A percentile compares a stretch with the other conserved stretches of the same genome.
Evolutionary conservation across 2,888 invertebrate species (phyloP).

Genomic region (Frankliniella fusca): DNA sequence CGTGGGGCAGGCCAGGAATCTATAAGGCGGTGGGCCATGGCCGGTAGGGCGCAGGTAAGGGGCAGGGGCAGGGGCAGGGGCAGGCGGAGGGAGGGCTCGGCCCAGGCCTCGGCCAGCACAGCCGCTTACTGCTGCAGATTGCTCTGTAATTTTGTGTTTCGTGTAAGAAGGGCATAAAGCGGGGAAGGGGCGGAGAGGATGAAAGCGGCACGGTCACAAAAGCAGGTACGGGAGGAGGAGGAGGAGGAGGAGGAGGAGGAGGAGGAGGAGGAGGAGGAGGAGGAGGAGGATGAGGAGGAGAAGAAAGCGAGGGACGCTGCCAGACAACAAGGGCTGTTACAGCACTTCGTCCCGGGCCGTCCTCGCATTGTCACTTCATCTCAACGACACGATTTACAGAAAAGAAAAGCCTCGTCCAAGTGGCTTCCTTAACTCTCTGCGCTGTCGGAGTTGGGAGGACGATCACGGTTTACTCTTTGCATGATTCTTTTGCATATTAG

Average conservation of each 20-base stretch:
- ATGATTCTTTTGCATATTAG: too few relatives aligned
- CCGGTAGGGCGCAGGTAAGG: background rate
- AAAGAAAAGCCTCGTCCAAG: too few relatives aligned
- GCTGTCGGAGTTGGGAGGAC: too few relatives aligned
- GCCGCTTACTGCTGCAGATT: background rate
- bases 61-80: background rate
- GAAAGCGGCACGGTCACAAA: background rate
- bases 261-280: background rate
- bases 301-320: background rate
- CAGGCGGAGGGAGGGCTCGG: background rate
- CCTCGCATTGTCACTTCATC: too few relatives aligned
- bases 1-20: background rate
- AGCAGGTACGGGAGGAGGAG: background rate
- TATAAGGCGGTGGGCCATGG: background rate
- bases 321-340: too few relatives aligned
- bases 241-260: background rate
- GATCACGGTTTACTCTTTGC: too few relatives aligned
- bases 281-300: background rate
- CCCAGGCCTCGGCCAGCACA: background rate
- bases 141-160: conserved; percentile 9
- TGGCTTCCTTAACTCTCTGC: too few relatives aligned
- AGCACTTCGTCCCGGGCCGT: too few relatives aligned
- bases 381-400: too few relatives aligned
- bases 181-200: background rate
- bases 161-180: background rate